phyloP scores from a whole-genome alignment of 2,797 vertebrate species.

The Menidia menidia region DNA sequence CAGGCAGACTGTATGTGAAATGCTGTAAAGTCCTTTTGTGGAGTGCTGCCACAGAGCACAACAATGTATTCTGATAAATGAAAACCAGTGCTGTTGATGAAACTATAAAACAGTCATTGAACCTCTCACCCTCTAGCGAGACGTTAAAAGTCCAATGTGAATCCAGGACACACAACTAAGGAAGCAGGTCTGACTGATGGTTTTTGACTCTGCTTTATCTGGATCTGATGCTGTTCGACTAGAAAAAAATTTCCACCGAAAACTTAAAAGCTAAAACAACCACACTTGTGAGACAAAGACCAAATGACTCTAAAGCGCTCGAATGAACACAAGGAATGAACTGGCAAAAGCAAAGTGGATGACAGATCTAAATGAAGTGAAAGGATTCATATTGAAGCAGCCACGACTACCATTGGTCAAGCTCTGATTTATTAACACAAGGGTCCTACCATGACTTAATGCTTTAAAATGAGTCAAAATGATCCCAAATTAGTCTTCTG shows the following conservation, averaged over 20 bases:
- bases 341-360: conserved; percentile 8
- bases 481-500: conserved; percentile 25
- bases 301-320: conserved; percentile 24
- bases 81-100: conserved; percentile 35
- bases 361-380: conserved; percentile 10
- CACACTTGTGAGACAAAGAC: conserved; percentile 14
- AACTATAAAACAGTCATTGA: conserved; percentile 27
- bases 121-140: conserved; percentile 1
- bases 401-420: conserved; percentile 3
- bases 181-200: conserved; percentile 10
- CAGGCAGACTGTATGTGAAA: conserved; percentile 47
- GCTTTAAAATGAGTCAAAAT: conserved; percentile 11
- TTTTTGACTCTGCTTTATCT: conserved; percentile 2
- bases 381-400: conserved; percentile 12
- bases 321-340: conserved; percentile 17
- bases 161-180: conserved; percentile 13
- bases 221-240: not conserved
- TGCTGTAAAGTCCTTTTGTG: conserved; percentile 23
- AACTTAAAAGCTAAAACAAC: not conserved
- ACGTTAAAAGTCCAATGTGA: conserved; percentile 12
- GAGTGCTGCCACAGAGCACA: conserved; percentile 31
- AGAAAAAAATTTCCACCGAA: conserved; percentile 16
- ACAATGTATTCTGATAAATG: conserved; percentile 40
- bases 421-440: conserved; percentile 14
- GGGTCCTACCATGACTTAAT: conserved; percentile 10